Conservation (phyloP, 2,888 invertebrate genomes). For the Caenorhabditis imperialis region DNA sequence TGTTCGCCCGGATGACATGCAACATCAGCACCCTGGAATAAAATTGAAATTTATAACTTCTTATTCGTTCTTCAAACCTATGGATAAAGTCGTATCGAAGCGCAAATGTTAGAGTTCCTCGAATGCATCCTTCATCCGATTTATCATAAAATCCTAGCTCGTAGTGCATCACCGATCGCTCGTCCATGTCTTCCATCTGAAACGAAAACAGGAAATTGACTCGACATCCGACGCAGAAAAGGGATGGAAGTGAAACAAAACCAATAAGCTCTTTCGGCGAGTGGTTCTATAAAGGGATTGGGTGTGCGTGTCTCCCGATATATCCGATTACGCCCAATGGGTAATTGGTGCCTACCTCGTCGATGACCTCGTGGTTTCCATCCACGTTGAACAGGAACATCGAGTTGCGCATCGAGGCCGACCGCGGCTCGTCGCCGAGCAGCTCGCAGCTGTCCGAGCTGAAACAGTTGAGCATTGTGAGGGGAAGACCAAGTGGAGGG, state of each 20-base stretch:
- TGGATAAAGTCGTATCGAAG: conserved; percentile 88
- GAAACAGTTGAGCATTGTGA: conserved; percentile 43
- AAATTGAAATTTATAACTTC: neutral
- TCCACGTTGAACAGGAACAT: conserved; percentile 62
- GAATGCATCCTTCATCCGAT: conserved; percentile 83
- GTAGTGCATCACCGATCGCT: conserved; percentile 75
- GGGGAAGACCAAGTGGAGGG: neutral
- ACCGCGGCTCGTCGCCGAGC: conserved; percentile 54
- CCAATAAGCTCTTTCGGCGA: too few species aligned
- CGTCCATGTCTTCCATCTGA: conserved; percentile 70
- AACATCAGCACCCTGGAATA: conserved; percentile 82
- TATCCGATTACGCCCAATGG: neutral
- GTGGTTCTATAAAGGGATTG: too few species aligned
- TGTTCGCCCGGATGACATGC: conserved; percentile 75
- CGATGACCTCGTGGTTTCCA: conserved; percentile 40
- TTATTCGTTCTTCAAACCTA: conserved; percentile 79
- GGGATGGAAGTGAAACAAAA: too few species aligned
- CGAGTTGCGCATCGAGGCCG: conserved; percentile 56
- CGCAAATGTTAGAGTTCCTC: conserved; percentile 87
- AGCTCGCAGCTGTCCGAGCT: conserved; percentile 64
- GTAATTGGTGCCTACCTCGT: conserved; percentile 31
- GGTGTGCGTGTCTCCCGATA: too few species aligned
- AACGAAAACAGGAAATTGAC: conserved; percentile 18
- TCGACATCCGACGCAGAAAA: too few species aligned
- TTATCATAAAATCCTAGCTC: conserved; percentile 86